phyloP scores from a whole-genome alignment of 2,888 invertebrate species.

The Dryococelus australis region DNA sequence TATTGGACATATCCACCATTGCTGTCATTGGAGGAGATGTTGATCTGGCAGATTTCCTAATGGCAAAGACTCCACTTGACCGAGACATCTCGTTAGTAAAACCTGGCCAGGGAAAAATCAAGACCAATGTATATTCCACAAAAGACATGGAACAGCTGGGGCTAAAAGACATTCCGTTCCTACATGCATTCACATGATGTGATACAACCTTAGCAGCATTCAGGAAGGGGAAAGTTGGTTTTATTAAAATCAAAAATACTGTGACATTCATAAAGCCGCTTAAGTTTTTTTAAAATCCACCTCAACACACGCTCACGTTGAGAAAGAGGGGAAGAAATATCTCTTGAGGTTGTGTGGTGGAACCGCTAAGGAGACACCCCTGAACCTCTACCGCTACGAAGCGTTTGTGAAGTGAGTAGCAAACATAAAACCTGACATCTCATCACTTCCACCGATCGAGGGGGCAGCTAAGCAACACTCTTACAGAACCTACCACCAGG shows the following conservation, averaged over 20 bases:
- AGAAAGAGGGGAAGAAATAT: not conserved
- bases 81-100: too few relatives aligned
- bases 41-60: too few relatives aligned
- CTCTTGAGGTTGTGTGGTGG: not conserved
- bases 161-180: too few relatives aligned
- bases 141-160: not conserved
- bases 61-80: too few relatives aligned
- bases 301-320: not conserved
- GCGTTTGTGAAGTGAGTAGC: not conserved
- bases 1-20: too few relatives aligned
- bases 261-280: not conserved
- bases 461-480: not conserved
- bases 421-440: not conserved
- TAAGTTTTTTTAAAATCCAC: not conserved
- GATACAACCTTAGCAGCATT: not conserved
- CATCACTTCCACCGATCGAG: not conserved
- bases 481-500: not conserved
- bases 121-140: not conserved
- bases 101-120: not conserved
- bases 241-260: not conserved
- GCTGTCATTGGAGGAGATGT: too few relatives aligned
- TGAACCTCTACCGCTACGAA: not conserved
- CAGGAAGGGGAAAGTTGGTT: not conserved
- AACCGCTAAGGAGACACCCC: not conserved
- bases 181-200: not conserved